A percentile compares a stretch with the other conserved stretches of the same genome.
These are phyloP conservation scores for Spermophilus dauricus DNA, from an alignment of 2,113 vertebrate genomes.

Conservation along the genomic window DNA sequence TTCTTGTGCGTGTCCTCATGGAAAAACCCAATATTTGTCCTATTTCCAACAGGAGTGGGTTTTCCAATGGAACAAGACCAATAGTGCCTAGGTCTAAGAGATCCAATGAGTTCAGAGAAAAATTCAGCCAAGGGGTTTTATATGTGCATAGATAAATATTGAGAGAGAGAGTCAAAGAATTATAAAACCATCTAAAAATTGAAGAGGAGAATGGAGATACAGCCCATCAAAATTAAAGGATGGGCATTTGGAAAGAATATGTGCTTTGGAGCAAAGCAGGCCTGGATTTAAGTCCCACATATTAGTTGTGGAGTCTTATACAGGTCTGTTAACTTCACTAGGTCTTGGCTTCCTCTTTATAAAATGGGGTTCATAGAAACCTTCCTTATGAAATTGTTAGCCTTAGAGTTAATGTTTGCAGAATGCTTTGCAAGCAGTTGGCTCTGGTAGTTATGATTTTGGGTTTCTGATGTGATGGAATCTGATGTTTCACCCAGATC, in stretches of 20 bases:
- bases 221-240: too few species aligned
- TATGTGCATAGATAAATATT: not conserved
- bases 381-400: not conserved
- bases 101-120: constrained; percentile 12
- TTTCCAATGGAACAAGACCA: not conserved
- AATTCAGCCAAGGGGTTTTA: not conserved
- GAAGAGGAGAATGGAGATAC: not conserved
- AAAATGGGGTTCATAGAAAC: constrained; percentile 7
- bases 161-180: not conserved
- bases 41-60: not conserved
- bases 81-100: not conserved
- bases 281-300: not conserved
- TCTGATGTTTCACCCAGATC: not conserved
- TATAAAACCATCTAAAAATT: not conserved
- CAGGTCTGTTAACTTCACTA: not conserved
- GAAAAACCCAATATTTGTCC: not conserved
- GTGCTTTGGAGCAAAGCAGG: not conserved
- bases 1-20: not conserved
- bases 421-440: not conserved
- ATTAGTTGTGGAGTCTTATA: not conserved
- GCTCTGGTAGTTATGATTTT: not conserved
- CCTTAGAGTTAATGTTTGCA: not conserved
- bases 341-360: not conserved
- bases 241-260: too few species aligned
- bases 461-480: not conserved